Conservation (phyloP, 2,888 invertebrate genomes). For the Macrosoma leucophasiata region DNA sequence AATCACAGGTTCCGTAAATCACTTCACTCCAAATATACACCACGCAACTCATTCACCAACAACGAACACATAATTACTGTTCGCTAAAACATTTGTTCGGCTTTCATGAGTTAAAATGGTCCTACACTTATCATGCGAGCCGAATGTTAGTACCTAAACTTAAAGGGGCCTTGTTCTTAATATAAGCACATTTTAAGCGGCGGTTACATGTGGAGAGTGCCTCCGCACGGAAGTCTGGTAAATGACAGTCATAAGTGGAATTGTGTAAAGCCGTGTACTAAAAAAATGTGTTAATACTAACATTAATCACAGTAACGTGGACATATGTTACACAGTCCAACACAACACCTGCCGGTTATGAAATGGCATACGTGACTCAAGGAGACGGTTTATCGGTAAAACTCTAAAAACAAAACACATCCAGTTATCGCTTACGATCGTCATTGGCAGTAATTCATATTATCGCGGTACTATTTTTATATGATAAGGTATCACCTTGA, state of each 20-base stretch:
- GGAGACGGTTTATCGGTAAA: conserved; percentile 52
- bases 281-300: no score
- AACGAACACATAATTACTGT: no score
- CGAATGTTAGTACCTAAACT: conserved; percentile 20
- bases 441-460: conserved; percentile 41
- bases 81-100: conserved; percentile 7
- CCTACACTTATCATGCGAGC: conserved; percentile 20
- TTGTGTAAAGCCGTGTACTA: no score
- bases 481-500: conserved; percentile 59
- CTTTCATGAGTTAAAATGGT: conserved; percentile 16
- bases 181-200: conserved; percentile 12
- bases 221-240: conserved; percentile 14
- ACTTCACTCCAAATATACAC: conserved; percentile 19
- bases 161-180: conserved; percentile 19
- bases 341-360: conserved; percentile 40
- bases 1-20: conserved; percentile 7
- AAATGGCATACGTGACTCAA: conserved; percentile 69
- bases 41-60: no score
- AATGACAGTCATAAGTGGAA: no score
- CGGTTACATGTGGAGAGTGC: conserved; percentile 3
- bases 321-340: no score
- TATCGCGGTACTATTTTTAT: conserved; percentile 45
- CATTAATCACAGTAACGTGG: no score
- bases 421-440: conserved; percentile 56
- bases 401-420: conserved; percentile 50